Evolutionary conservation across 2,888 invertebrate genomes (phyloP), one percentile per base, ranked within the genome.

Genomic region (Oegoconia quadripuncta): DNA sequence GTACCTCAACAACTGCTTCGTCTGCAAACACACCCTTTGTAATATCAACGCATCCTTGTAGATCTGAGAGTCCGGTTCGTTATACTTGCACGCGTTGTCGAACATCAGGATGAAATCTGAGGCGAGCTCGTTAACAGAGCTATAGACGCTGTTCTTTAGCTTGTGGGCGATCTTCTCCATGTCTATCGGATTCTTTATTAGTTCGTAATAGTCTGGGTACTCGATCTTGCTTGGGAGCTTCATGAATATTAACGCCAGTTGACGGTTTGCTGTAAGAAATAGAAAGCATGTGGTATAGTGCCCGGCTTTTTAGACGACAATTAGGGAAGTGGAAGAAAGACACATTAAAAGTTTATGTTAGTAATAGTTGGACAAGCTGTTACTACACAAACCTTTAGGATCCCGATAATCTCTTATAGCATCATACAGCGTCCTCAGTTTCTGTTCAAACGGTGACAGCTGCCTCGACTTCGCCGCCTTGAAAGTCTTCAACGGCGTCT

Each of bases 151-250:
- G 45, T 91, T 91, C 74, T 95, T 95, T 18, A 96, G 79, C 62
- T 96, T 96, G 39, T 94, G 94, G 0, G 95, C 93, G 42, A 99
- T 97, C 65, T 93, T 93, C 66, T 97, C 97, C 93, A 99, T 93
- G 71, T 99, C 98, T 64, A 99, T 96, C 0, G 99, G 99, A 53
- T 94, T 94, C 64, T 96, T 97, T 38, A 99, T 99, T 0, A 98
- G 93, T 70, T 98, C 97, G 68, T 98, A 99, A 76, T 99, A 99
- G 67, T 97, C 97, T 0, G 99, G 98, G 78, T 98, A 98, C 65
- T 98, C 96, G 75, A 92, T 80, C 89, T 96, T 97, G 31, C 95
- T 95, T 1, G 99, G 99, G 30, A 99, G 88, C 74, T 97, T 97
- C 90, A 96, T 94, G 78, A 99, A 99, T 46, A 98, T 97, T 13